These are phyloP conservation scores for Holothuria scabra DNA, from an alignment of 53 echinoderm and acorn worm genomes.

Conservation along the genomic window DNA sequence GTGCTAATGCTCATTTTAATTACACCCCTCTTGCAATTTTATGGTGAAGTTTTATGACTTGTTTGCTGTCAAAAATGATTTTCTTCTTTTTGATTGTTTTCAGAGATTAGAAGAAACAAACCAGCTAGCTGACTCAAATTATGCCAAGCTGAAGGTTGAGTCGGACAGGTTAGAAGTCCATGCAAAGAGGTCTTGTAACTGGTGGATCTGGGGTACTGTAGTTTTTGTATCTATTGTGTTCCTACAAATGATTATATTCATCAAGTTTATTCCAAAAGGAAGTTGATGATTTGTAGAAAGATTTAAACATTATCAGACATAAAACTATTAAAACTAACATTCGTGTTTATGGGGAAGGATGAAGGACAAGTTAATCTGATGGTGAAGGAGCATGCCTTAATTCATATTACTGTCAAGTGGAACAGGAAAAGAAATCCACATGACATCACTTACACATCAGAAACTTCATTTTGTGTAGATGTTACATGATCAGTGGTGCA, in stretches of 20 bases:
- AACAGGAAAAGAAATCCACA: too few species aligned
- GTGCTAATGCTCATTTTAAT: too few species aligned
- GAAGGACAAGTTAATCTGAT: too few species aligned
- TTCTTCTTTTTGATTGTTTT: neutral
- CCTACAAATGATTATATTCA: constrained; percentile 96
- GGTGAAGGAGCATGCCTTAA: too few species aligned
- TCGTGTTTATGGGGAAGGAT: too few species aligned
- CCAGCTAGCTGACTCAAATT: constrained; percentile 83
- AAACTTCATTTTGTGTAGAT: too few species aligned
- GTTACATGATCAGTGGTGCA: too few species aligned
- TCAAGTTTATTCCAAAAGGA: constrained; percentile 82
- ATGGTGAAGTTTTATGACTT: too few species aligned
- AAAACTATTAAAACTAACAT: too few species aligned
- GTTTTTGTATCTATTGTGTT: constrained; percentile 85
- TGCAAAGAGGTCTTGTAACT: constrained; percentile 89
- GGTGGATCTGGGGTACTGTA: constrained; percentile 95
- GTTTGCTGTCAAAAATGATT: neutral
- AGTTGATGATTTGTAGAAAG: constrained; percentile 45
- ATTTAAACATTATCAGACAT: neutral
- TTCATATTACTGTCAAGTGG: too few species aligned
- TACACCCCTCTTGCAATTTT: too few species aligned
- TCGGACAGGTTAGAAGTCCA: constrained; percentile 86
- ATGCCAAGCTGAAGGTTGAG: constrained; percentile 85
- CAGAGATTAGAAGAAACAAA: constrained; percentile 82
- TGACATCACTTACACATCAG: too few species aligned